Base-by-base conservation (phyloP, 2,888 invertebrate genomes). In the Spatulosminthurus flaviceps region DNA sequence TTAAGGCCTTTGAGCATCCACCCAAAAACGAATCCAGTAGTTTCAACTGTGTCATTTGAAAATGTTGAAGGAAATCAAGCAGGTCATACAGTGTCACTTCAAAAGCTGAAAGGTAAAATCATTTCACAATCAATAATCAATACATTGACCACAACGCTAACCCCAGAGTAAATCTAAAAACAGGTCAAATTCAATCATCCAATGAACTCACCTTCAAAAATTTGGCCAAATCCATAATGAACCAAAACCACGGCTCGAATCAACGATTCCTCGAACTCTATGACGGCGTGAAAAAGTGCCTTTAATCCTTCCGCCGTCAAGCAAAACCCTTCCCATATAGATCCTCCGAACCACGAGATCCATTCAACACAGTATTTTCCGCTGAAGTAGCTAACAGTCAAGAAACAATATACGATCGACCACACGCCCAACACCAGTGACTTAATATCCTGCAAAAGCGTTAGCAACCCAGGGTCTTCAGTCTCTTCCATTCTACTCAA, bases 201-300 rank as follows among this genome's bases (percentile, higher is more conserved):
- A n/a, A n/a, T n/a, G n/a, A 66, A 22, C 21, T 22, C 19, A 81
- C 81, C 81, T 43, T 81, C 81, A 51, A 64, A 41, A 2, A 81
- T 19, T 67, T 73, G n/a, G 21, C 64, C 79, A 71, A 79, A 22
- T 1, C 71, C 51, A 51, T 77, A 81, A 34, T 77, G 69, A 0
- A 73, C 26, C 7, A 79, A 61, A 7, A 69, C 24, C 21, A 79
- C 16, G 0, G 26, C 43, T 29, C 79, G 79, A 24, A 79, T 67
- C 16, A 73, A 43, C 0, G 77, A 67, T 29, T 79, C 42, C 61
- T 73, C 72, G 5, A 81, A 19, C 21, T 81, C 81, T 28, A 79
- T 64, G 21, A 81, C n/a, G 1, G 75, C 74, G 16, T 29, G 28
- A 22, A 70, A 72, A 13, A 75, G n/a, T 19, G 43, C 42, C 29